These are phyloP conservation scores for Eurystomus gularis DNA, from an alignment of 2,113 vertebrate genomes.

Conservation along the genomic window DNA sequence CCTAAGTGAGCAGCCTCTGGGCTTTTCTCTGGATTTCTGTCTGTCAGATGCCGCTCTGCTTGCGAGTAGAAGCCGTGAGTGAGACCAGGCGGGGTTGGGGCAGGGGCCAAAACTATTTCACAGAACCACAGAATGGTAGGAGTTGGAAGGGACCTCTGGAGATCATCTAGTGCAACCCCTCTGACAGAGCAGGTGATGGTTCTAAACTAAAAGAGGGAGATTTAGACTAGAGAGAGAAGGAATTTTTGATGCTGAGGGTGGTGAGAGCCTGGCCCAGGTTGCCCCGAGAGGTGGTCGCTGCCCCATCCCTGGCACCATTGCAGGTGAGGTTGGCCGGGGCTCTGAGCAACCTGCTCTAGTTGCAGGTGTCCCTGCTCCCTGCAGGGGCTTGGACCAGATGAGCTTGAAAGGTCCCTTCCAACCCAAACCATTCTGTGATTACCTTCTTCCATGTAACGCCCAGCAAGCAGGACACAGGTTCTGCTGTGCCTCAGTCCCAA, in stretches of 20 bases:
- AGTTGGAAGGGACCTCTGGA: no score
- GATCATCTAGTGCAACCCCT: no score
- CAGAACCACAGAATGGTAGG: no score
- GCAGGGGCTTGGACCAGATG: neutral
- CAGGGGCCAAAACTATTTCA: neutral
- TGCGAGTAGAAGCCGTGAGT: neutral
- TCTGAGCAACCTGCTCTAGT: neutral
- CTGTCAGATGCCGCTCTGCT: fast-evolving
- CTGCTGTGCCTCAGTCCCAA: neutral
- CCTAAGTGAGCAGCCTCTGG: neutral
- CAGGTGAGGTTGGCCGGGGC: neutral
- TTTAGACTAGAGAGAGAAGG: no score
- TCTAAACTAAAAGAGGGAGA: no score
- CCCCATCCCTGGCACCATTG: neutral
- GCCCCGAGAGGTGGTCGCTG: neutral
- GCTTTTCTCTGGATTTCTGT: neutral
- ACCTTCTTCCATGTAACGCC: neutral
- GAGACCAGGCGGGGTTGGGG: neutral
- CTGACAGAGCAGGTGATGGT: no score
- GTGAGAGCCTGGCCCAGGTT: neutral
- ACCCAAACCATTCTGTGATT: neutral
- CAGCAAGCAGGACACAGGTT: fast-evolving
- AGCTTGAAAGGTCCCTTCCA: neutral
- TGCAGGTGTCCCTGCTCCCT: neutral
- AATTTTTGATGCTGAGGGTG: no score